A percentile compares a stretch with the other conserved stretches of the same genome.
Conservation (phyloP, 2,888 invertebrate species). For the Tipula helvola region DNA sequence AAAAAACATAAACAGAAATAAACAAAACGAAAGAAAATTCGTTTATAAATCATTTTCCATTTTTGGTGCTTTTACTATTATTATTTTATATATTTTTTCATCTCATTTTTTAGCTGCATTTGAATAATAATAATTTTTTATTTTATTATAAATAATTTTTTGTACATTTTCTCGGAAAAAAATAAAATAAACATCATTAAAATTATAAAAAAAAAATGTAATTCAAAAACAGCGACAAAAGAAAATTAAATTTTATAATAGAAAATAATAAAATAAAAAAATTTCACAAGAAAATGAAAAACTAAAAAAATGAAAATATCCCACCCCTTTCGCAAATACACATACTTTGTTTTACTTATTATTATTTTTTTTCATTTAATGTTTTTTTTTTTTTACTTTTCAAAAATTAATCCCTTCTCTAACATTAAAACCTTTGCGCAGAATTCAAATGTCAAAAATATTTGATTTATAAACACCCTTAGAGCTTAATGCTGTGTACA, state of each 20-base stretch:
- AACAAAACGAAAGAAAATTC: constrained; percentile 4
- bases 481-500: constrained; percentile 14
- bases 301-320: constrained; percentile 7
- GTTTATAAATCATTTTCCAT: constrained; percentile 4
- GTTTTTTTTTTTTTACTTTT: constrained; percentile 13
- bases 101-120: constrained; percentile 8
- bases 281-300: constrained; percentile 5
- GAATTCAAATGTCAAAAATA: constrained; percentile 20
- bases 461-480: constrained; percentile 21
- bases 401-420: constrained; percentile 17
- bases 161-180: not conserved
- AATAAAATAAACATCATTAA: constrained; percentile 9
- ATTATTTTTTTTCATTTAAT: constrained; percentile 6
- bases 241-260: constrained; percentile 7
- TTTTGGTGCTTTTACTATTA: not conserved
- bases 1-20: not conserved
- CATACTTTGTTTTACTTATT: constrained; percentile 4
- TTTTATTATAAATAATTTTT: not conserved
- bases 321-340: constrained; percentile 4
- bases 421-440: constrained; percentile 17
- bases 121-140: constrained; percentile 7
- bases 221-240: constrained; percentile 10
- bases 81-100: not conserved
- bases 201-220: constrained; percentile 4
- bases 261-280: not conserved